phyloP scores from a whole-genome alignment of 2,113 vertebrate genomes.

The Scalopus aquaticus region DNA sequence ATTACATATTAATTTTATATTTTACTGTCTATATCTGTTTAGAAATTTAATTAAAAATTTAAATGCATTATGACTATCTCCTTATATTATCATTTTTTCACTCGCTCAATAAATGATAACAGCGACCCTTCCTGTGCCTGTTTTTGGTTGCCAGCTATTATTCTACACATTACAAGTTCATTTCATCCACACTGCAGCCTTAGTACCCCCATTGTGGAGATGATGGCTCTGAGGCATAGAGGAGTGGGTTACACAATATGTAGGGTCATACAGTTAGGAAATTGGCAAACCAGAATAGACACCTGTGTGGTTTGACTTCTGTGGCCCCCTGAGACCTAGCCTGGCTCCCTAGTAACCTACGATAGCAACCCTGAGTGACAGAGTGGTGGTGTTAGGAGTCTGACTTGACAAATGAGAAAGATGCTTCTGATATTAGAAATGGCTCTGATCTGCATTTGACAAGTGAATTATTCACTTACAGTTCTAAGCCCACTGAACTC shows the following conservation, averaged over 20 bases:
- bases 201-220: not conserved
- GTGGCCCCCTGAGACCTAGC: not conserved
- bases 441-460: not conserved
- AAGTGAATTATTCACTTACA: not conserved
- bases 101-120: not conserved
- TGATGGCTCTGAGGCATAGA: not conserved
- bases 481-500: not conserved
- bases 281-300: not conserved
- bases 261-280: not conserved
- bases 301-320: not conserved
- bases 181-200: not conserved
- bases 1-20: not conserved
- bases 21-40: not conserved
- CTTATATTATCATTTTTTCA: not conserved
- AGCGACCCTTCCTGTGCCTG: not conserved
- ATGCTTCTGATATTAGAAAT: not conserved
- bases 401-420: not conserved
- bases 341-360: not conserved
- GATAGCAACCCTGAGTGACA: not conserved
- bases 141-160: not conserved
- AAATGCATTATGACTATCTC: not conserved
- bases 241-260: not conserved
- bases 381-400: not conserved
- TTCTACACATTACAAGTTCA: not conserved
- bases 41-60: not conserved